These are phyloP conservation scores for Coracias cyanogaster DNA, from an alignment of 2,797 vertebrate species.

Conservation along the genomic window DNA sequence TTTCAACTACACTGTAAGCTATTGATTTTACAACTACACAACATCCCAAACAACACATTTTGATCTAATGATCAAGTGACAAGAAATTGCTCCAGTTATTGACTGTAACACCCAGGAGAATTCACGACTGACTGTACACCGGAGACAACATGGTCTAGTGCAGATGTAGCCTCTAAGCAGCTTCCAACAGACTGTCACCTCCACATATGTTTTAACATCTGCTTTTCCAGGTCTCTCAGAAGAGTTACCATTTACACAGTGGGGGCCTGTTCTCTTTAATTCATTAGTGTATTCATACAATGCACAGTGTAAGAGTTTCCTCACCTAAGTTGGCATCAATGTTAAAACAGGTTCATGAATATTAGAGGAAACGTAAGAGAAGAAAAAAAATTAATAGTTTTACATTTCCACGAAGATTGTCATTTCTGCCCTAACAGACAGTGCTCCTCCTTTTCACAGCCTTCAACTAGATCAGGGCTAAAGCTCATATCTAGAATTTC, in stretches of 20 bases:
- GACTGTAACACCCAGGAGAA: neutral
- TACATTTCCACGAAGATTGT: neutral
- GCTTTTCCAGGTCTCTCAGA: neutral
- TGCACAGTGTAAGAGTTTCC: neutral
- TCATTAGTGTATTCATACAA: neutral
- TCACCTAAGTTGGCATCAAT: neutral
- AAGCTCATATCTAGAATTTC: neutral
- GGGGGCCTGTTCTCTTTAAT: neutral
- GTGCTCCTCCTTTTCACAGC: neutral
- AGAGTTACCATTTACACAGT: neutral
- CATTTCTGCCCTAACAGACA: neutral
- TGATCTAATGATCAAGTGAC: neutral
- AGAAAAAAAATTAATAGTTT: accelerated
- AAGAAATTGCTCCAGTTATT: neutral
- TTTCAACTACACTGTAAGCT: accelerated
- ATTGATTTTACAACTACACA: neutral
- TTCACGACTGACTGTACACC: neutral
- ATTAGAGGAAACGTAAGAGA: neutral
- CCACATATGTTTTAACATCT: neutral
- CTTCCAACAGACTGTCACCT: too few species aligned
- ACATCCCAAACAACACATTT: neutral
- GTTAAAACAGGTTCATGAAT: neutral
- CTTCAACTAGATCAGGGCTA: neutral
- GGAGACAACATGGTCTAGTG: accelerated
- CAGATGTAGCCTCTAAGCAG: neutral